Evolutionary conservation across 1,140 invertebrate species (phyloP).

Genomic region (Papilio aristodemus): DNA sequence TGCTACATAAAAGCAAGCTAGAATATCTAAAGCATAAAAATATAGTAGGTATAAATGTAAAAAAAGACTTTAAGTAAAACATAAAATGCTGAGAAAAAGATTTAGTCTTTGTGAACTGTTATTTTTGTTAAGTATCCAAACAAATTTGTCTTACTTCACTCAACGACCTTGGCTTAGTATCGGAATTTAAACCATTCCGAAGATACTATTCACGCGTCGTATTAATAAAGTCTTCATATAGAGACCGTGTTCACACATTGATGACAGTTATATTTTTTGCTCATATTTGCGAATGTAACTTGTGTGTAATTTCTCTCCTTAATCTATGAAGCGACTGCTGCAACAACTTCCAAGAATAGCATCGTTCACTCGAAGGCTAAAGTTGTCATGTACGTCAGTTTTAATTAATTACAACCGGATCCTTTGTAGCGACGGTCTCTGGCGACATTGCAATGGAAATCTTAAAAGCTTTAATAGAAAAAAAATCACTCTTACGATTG

Average conservation of each 20-base stretch:
- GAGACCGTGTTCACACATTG: not conserved
- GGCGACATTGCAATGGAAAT: constrained; percentile 42
- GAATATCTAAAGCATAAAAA: no score
- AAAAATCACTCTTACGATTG: constrained; percentile 46
- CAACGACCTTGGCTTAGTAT: not conserved
- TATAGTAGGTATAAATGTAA: no score
- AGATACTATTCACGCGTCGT: not conserved
- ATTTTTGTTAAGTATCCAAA: not conserved
- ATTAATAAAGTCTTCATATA: not conserved
- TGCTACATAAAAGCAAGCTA: no score
- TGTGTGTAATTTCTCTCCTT: constrained; percentile 25
- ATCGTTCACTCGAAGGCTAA: constrained; percentile 17
- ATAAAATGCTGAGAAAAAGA: no score
- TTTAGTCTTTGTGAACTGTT: no score
- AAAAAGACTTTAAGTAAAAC: no score
- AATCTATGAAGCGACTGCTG: constrained; percentile 36
- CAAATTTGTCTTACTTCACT: not conserved
- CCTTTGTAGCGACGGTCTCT: constrained; percentile 34
- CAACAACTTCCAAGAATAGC: constrained; percentile 36
- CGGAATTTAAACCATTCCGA: not conserved
- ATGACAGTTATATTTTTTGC: not conserved
- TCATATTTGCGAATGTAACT: constrained; percentile 3
- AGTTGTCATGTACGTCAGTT: constrained; percentile 34
- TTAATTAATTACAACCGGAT: constrained; percentile 58
- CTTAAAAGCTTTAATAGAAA: constrained; percentile 37